phyloP scores from a whole-genome alignment of 1,140 invertebrate species.

The Camponotus vicinus region DNA sequence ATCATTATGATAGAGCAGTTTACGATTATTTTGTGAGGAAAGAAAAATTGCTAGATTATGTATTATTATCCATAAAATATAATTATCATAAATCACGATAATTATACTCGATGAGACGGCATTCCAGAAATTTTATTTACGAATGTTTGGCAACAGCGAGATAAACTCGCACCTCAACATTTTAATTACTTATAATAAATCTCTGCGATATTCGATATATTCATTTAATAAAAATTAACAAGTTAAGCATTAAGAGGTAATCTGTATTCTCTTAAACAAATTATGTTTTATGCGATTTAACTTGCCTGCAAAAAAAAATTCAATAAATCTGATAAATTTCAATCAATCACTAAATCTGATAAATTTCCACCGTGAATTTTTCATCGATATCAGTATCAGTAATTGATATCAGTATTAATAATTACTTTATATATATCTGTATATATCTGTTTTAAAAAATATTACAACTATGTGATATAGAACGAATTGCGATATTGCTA shows the following conservation, averaged over 20 bases:
- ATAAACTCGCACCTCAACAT: not conserved
- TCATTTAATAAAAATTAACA: not conserved
- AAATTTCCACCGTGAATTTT: not conserved
- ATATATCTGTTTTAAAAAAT: slow-evolving; percentile 5
- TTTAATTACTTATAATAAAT: slow-evolving; percentile 40
- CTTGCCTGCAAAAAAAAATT: not conserved
- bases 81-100: not conserved
- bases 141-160: not conserved
- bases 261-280: not conserved
- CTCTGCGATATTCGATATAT: not conserved
- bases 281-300: not conserved
- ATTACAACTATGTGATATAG: slow-evolving; percentile 64
- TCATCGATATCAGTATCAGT: not conserved
- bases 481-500: slow-evolving; percentile 75
- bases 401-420: too few relatives aligned
- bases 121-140: not conserved
- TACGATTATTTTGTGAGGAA: not conserved
- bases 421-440: too few relatives aligned
- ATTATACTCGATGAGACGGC: not conserved
- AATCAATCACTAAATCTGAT: not conserved
- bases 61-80: slow-evolving; percentile 31
- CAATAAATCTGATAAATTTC: not conserved
- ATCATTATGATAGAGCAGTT: slow-evolving; percentile 9
- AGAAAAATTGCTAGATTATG: slow-evolving; percentile 3
- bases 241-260: not conserved